Base-by-base conservation (phyloP, 1,140 invertebrate genomes). In the Drosophila simulans region DNA sequence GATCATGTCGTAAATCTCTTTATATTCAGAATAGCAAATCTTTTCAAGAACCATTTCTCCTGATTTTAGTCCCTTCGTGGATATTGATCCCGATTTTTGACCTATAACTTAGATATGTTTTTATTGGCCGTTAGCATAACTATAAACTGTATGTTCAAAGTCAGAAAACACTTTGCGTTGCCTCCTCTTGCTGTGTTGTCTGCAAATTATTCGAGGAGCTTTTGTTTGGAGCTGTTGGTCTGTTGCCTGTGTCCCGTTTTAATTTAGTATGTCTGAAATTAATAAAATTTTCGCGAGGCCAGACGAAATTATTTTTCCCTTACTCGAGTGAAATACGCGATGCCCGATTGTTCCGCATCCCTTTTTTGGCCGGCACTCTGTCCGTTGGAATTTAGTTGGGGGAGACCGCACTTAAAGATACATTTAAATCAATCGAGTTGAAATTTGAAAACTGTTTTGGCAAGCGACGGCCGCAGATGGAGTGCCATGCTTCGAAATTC, bases 361-460 rank as follows among this genome's bases (percentile, higher is more conserved):
- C 27, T 8, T 31, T 31, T 55, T 31, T 12, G 17, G n/a, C 25
- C 54, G 54, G 37, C 55, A 45, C 4, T 34, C 40, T 45, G 39
- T 17, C 25, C 25, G 40, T 3, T 20, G 56, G 53, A 12, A 39
- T 53, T 37, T 45, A 12, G 40, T 45, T 13, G 3, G 13, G 20
- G 52, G 39, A 53, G 46, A 57, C 59, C 56, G 65, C 77, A 71
- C 60, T 86, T 78, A 63, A 71, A 80, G 48, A 49, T 79, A 80
- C 57, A 80, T 88, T 88, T 89, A 80, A 88, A 88, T 88, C 79
- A 88, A 88, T 88, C 83, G 79, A 80, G 84, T 89, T 83, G 84
- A 89, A 83, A 83, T 80, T 88, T 86, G 66, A 39, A 66, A 88
- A 80, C 54, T 54, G 66, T 66, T 83, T 69, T 59, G 63, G 51